Base-by-base conservation (phyloP, 2,113 vertebrate genomes). In the Gnathochromis pfefferi region DNA sequence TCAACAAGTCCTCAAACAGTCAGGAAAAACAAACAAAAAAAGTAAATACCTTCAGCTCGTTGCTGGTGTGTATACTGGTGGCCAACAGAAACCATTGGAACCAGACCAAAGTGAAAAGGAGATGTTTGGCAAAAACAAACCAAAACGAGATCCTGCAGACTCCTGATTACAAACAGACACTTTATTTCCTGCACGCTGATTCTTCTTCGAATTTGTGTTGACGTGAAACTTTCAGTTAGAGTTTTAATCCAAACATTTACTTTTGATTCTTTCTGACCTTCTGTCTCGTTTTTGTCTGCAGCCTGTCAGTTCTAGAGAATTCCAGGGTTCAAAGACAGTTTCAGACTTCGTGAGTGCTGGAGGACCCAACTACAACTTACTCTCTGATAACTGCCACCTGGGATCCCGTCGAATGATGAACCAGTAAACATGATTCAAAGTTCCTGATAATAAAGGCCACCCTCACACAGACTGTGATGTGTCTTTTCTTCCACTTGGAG, bases 291-390 rank as follows among this genome's bases (percentile, higher is more conserved):
- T 81, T 7, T 53, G n/a, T 33, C 68, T 78, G 31, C 85, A 87
- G 85, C 1, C 45, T 3, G 38, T 79, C 42, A 3, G 12, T 2
- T 40, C 9, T 23, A 79, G 45, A 21, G 16, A 87, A 0, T 79
- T 83, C 31, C 1, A 6, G 1, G 85, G 85, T 8, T 28, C 85
- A 19, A 83, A 42, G 45, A 63, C 54, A 1, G 81, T 83, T 9
- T n/a, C 68, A 3, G 85, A 87, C 68, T 78, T 65, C 3, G 85
- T 87, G 68, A 11, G 9, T 4, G 80, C 55, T 14, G 81, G 68
- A 40, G 54, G 80, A 16, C 1, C 51, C 7, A 21, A 54, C 5
- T 83, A 87, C 81, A 16, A 16, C 8, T 5, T 79, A 5, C 0
- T 63, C 2, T 5, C 1, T 17, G 81, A 87, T 9, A 83, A 83